Base-by-base conservation (phyloP, 2,888 invertebrate species). In the Fissipunctia ypsillon region DNA sequence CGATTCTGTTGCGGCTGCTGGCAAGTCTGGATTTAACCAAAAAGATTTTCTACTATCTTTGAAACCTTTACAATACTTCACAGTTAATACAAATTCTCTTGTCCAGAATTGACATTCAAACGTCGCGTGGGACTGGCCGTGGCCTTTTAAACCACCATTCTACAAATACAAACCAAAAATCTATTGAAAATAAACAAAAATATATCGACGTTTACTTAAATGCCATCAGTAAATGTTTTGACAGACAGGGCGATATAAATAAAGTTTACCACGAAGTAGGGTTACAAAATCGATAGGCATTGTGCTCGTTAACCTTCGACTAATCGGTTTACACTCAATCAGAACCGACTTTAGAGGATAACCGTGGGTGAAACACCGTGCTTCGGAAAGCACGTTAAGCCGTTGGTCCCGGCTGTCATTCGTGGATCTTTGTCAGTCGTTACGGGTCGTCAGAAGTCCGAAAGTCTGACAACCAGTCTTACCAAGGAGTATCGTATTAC, bases 251-350 rank as follows among this genome's bases (percentile, higher is more conserved):
- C 63, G 57, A 65, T 70, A 78, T 80, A 84, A 80, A 81, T 80
- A 69, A 64, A 76, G 25, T 76, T 73, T 68, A 80, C 68, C 76
- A 80, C 76, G 72, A 69, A 81, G 57, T 41, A 84, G 56, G 67
- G 72, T 68, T 52, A 61, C 56, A 38, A 70, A 76, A 84, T 86
- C 83, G 74, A 82, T 84, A 70, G 41, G 31, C 68, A 69, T 76
- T 76, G 71, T 80, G 72, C 69, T 77, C 76, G 75, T 64, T 73
- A 84, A 82, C 87, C 83, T 85, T 86, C 56, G 59, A 59, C 63
- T 78, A 78, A 85, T 80, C 77, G 68, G 76, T 80, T 83, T 66
- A 84, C 73, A 76, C 69, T 63, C 48, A 61, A 81, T 73, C 74
- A 52, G 60, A 80, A 80, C 41, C 80, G 61, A 77, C 68, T 69